Evolutionary conservation across 2,888 invertebrate genomes (phyloP).

Genomic region (Fragum fragum): DNA sequence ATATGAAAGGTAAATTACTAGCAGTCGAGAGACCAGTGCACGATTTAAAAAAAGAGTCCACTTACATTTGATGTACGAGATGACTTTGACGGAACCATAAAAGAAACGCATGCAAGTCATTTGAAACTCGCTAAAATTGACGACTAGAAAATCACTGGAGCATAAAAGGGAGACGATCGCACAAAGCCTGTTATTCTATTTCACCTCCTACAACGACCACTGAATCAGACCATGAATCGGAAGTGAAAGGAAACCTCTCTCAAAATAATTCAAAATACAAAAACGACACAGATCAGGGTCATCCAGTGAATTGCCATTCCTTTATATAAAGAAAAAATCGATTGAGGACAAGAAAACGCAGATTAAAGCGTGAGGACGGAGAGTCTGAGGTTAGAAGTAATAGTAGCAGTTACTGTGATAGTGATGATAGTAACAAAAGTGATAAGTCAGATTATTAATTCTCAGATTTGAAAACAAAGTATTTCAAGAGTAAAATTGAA

Average conservation of each 20-base stretch:
- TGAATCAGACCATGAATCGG: not conserved
- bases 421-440: not conserved
- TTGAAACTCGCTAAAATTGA: slow-evolving; percentile 29
- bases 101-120: slow-evolving; percentile 32
- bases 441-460: not conserved
- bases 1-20: too few species aligned
- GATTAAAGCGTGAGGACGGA: slow-evolving; percentile 11
- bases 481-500: not conserved
- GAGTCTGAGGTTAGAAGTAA: slow-evolving; percentile 5
- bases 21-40: too few species aligned
- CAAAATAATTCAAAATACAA: not conserved
- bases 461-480: not conserved
- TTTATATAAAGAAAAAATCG: slow-evolving; percentile 5
- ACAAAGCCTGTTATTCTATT: not conserved
- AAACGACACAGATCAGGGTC: slow-evolving; percentile 6
- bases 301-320: slow-evolving; percentile 15
- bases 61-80: slow-evolving; percentile 31
- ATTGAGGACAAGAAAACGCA: slow-evolving; percentile 7
- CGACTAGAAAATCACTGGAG: slow-evolving; percentile 29
- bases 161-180: not conserved
- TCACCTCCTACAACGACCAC: not conserved
- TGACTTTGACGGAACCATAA: slow-evolving; percentile 21
- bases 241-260: not conserved
- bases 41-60: slow-evolving; percentile 35
- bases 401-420: not conserved